Conservation (phyloP, 1,140 invertebrate genomes). For the Diabrotica undecimpunctata region DNA sequence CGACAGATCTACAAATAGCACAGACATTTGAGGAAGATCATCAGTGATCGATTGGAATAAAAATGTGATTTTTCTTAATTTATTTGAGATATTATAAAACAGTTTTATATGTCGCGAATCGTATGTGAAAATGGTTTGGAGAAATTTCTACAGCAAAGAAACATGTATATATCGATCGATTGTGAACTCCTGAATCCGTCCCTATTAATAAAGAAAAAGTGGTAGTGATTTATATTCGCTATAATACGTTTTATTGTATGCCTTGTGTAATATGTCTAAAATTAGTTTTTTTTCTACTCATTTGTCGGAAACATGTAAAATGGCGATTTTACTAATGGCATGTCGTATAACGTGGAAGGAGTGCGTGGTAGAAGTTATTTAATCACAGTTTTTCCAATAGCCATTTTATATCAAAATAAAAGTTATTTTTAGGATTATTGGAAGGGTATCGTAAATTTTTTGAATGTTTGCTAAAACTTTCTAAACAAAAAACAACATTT, state of each 20-base stretch:
- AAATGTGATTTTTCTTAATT: no score
- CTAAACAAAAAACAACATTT: not conserved
- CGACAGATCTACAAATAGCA: no score
- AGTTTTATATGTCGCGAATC: no score
- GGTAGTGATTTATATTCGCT: not conserved
- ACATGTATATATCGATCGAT: no score
- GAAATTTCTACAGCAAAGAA: no score
- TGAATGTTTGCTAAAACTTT: not conserved
- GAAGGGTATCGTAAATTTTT: not conserved
- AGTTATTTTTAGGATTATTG: slow-evolving; percentile 14
- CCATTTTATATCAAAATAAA: slow-evolving; percentile 8
- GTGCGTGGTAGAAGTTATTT: slow-evolving; percentile 11
- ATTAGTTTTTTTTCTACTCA: slow-evolving; percentile 13
- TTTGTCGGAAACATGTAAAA: slow-evolving; percentile 14
- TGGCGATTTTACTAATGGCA: slow-evolving; percentile 15
- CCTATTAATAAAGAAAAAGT: not conserved
- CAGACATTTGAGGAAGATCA: no score
- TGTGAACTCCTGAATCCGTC: not conserved
- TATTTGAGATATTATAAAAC: no score
- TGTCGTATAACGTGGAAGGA: slow-evolving; percentile 8
- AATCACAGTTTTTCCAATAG: slow-evolving; percentile 8
- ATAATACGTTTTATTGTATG: slow-evolving; percentile 11
- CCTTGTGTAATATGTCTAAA: slow-evolving; percentile 14
- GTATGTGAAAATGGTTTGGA: no score
- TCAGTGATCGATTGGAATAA: no score